Base-by-base conservation (phyloP, 2,113 vertebrate species). In the Oceanites oceanicus region DNA sequence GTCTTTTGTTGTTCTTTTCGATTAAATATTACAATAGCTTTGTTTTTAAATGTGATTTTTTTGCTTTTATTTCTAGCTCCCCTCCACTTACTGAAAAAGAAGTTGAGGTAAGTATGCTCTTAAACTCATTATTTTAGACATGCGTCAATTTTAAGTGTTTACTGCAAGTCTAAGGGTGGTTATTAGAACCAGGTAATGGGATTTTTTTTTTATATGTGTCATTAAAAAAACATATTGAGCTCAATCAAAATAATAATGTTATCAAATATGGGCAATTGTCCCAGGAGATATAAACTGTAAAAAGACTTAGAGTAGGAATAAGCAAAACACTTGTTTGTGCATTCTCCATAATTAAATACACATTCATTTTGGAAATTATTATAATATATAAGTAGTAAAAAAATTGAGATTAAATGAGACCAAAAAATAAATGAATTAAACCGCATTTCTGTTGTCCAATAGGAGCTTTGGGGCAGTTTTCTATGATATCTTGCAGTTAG, bases 31-130 rank as follows among this genome's bases (percentile, higher is more conserved):
- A 50, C 6, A 50, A 25, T 16, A 50, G 7, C 17, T 91, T 83
- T 71, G 19, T 3, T 71, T 86, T 94, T 59, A 67, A 67, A 62
- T 53, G 16, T 72, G 45, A 15, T 13, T 62, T 72, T 80, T 80
- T 88, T 29, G 9, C 75, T 88, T 97, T 98, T 97, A 76, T 98
- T 98, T 84, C 38, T 98, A 99, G 99, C 47, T 98, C 99, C 18
- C 99, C 99, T 56, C 98, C 99, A 38, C 99, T 99, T 92, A 99
- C 98, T 58, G 99, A 99, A 97, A 99, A 99, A 97, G 99, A 99
- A 98, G 98, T 99, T 70, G 99, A 99, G 98, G 99, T 99, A 97
- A 97, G 99, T 98, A 34, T 70, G 23, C 84, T 40, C 27, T 47
- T 58, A 49, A 80, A 49, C 19, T 59, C 5, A 23, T 47, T 66